These are phyloP conservation scores for Aplocera efformata DNA, from an alignment of 2,888 invertebrate genomes.

Conservation along the genomic window DNA sequence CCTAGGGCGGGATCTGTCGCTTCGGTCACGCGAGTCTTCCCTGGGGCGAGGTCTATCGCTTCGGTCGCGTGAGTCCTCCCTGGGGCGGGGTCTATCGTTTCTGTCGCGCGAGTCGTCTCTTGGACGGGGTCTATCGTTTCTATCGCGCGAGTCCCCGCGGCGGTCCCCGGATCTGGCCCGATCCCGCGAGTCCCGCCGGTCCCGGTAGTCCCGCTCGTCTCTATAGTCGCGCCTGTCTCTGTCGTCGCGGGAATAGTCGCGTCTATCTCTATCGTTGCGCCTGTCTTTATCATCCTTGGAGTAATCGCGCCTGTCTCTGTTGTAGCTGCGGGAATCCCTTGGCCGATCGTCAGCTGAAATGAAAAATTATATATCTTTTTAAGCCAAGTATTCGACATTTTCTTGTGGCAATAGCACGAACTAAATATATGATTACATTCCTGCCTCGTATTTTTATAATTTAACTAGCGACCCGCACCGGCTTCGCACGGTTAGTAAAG, in stretches of 20 bases:
- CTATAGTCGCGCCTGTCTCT: slow-evolving; percentile 32
- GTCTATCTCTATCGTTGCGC: slow-evolving; percentile 40
- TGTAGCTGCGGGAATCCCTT: slow-evolving; percentile 64
- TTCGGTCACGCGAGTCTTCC: slow-evolving; percentile 21
- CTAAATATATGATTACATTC: too few relatives aligned
- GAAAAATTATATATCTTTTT: too few relatives aligned
- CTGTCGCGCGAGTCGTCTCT: slow-evolving; percentile 37
- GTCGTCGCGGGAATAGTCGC: slow-evolving; percentile 40
- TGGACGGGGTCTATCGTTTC: slow-evolving; percentile 49
- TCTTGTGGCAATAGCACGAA: too few relatives aligned
- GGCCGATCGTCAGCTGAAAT: slow-evolving; percentile 53
- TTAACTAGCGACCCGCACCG: too few relatives aligned
- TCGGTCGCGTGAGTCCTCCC: slow-evolving; percentile 31
- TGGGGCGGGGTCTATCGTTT: slow-evolving; percentile 22
- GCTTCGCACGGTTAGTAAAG: too few relatives aligned
- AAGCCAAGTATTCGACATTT: too few relatives aligned
- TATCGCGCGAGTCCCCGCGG: slow-evolving; percentile 60
- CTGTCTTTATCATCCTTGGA: slow-evolving; percentile 52
- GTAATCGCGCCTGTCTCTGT: slow-evolving; percentile 61
- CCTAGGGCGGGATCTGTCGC: slow-evolving; percentile 21
- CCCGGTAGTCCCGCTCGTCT: slow-evolving; percentile 29
- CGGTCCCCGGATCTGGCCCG: slow-evolving; percentile 46
- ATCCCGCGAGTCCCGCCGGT: slow-evolving; percentile 30
- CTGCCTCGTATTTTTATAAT: too few relatives aligned
- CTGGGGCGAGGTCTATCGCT: slow-evolving; percentile 29